A percentile compares a stretch with the other conserved stretches of the same genome.
These are phyloP conservation scores for Ridgeia piscesae DNA, from an alignment of 1,140 invertebrate species.

Conservation along the genomic window DNA sequence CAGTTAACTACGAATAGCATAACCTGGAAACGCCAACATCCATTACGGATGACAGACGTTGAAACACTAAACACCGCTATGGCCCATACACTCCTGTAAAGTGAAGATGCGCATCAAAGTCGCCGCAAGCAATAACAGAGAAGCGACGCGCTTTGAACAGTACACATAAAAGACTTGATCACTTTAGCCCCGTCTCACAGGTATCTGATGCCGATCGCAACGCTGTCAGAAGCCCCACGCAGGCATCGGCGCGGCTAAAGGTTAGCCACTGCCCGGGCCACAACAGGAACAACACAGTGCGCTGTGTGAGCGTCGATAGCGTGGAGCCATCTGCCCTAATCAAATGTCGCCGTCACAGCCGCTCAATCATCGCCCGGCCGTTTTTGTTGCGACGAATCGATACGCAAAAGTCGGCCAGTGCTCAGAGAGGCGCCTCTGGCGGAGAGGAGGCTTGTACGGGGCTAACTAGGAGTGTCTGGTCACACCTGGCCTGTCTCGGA, in stretches of 20 bases:
- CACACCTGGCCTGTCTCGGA: background rate
- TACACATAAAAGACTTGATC: background rate
- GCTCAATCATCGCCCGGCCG: background rate
- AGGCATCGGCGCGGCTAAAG: background rate
- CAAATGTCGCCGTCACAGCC: background rate
- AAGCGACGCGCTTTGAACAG: background rate
- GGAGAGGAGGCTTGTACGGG: background rate
- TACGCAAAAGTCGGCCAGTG: background rate
- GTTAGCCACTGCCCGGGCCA: background rate
- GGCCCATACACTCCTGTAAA: background rate
- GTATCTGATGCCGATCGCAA: background rate
- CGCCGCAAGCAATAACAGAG: background rate
- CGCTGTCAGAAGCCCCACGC: background rate
- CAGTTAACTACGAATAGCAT: background rate
- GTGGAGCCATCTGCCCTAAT: background rate
- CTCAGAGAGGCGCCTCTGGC: background rate
- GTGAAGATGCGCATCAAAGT: background rate
- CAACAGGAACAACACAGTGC: background rate
- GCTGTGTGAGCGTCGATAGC: background rate
- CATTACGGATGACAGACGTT: background rate
- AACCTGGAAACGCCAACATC: background rate
- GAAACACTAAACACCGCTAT: background rate
- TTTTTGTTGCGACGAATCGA: background rate
- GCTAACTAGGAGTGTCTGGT: background rate
- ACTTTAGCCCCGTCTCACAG: background rate